Conservation (phyloP, 2,888 invertebrate genomes). For the Pomacea canaliculata region DNA sequence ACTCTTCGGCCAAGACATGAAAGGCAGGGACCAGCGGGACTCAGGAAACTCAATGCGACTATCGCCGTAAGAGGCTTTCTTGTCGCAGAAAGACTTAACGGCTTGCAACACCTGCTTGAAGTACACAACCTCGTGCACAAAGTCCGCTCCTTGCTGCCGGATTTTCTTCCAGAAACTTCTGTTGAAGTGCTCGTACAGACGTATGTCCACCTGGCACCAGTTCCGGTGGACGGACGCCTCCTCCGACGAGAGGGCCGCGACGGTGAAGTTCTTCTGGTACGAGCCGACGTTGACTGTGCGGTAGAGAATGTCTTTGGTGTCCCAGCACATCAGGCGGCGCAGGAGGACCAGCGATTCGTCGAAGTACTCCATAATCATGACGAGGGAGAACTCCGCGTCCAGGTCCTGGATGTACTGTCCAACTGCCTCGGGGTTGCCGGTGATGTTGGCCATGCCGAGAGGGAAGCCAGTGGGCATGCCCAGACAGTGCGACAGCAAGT, state of each 20-base stretch:
- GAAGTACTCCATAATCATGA: slow-evolving; percentile 67
- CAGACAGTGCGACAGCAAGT: slow-evolving; percentile 63
- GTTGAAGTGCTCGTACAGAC: slow-evolving; percentile 63
- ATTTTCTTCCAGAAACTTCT: slow-evolving; percentile 59
- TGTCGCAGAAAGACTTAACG: slow-evolving; percentile 29
- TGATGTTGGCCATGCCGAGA: slow-evolving; percentile 42
- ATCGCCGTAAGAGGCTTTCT: slow-evolving; percentile 7
- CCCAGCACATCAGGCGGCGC: slow-evolving; percentile 65
- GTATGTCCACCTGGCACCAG: slow-evolving; percentile 61
- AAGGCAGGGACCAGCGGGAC: slow-evolving; percentile 41
- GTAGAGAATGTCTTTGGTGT: slow-evolving; percentile 62
- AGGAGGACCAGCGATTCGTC: slow-evolving; percentile 65
- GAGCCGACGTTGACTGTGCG: slow-evolving; percentile 40
- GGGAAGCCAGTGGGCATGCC: slow-evolving; percentile 66
- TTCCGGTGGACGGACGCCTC: slow-evolving; percentile 49
- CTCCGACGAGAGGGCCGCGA: slow-evolving; percentile 30
- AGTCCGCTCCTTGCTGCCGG: slow-evolving; percentile 42
- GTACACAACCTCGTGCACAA: slow-evolving; percentile 47
- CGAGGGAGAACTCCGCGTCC: slow-evolving; percentile 55
- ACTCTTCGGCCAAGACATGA: slow-evolving; percentile 43
- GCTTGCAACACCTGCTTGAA: slow-evolving; percentile 32
- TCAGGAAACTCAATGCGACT: slow-evolving; percentile 33
- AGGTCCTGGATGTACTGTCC: slow-evolving; percentile 49
- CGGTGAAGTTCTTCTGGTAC: background rate
- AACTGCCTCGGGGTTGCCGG: slow-evolving; percentile 37